These are phyloP conservation scores for Ormyrus pomaceus DNA, from an alignment of 2,888 invertebrate genomes.

Conservation along the genomic window DNA sequence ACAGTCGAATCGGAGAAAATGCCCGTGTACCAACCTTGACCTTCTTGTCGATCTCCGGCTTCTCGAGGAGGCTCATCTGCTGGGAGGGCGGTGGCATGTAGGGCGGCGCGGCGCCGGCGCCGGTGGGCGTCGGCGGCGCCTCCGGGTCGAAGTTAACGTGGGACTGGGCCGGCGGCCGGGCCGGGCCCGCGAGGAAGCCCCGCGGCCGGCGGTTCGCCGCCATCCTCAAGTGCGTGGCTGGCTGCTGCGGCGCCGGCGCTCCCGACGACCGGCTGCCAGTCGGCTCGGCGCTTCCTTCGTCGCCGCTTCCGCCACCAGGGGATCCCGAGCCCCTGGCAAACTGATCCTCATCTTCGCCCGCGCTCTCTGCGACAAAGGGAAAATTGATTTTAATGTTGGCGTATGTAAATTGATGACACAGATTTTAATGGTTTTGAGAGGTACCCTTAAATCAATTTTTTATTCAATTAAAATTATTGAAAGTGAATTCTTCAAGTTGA, in stretches of 20 bases:
- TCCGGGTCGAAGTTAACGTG: slow-evolving; percentile 77
- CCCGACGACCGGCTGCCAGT: not conserved
- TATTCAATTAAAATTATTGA: not conserved
- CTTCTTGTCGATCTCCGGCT: slow-evolving; percentile 83
- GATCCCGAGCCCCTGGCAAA: slow-evolving; percentile 70
- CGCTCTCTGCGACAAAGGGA: slow-evolving; percentile 75
- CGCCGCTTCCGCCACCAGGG: slow-evolving; percentile 71
- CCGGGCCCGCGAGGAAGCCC: slow-evolving; percentile 50
- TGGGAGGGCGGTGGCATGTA: slow-evolving; percentile 38
- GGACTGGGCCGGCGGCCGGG: slow-evolving; percentile 60
- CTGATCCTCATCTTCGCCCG: slow-evolving; percentile 78
- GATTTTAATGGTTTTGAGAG: too few relatives aligned
- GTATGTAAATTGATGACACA: too few relatives aligned
- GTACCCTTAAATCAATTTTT: not conserved
- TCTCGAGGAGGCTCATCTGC: slow-evolving; percentile 79
- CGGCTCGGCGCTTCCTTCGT: slow-evolving; percentile 45
- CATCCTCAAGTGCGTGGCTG: slow-evolving; percentile 61
- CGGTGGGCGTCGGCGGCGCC: slow-evolving; percentile 77
- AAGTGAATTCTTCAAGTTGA: too few relatives aligned
- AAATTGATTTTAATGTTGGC: too few relatives aligned
- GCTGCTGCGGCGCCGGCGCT: not conserved
- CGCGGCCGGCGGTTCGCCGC: slow-evolving; percentile 58
- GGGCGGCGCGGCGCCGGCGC: slow-evolving; percentile 65
- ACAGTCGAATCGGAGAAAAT: too few relatives aligned
- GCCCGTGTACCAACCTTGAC: slow-evolving; percentile 79